Evolutionary conservation across 2,797 vertebrate species (phyloP).

Genomic region (Channa striata): DNA sequence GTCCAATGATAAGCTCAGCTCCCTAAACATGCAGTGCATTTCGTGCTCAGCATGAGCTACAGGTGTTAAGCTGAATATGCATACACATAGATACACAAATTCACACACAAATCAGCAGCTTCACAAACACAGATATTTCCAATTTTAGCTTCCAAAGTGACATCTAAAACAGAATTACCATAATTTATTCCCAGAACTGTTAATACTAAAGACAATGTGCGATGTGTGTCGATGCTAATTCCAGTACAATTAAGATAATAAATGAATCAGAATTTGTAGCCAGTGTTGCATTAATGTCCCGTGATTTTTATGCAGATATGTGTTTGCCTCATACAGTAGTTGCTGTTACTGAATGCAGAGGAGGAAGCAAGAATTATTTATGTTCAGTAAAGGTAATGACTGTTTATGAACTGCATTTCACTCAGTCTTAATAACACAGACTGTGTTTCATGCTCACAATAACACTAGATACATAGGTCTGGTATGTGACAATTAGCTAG

Average conservation of each 20-base stretch:
- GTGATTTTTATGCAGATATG: background rate
- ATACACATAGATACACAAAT: background rate
- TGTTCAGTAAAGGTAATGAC: background rate
- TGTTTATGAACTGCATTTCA: no score
- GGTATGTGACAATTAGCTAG: no score
- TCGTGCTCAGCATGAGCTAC: slow-evolving; percentile 45
- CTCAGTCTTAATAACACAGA: no score
- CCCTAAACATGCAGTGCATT: slow-evolving; percentile 46
- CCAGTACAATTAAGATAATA: slow-evolving; percentile 4
- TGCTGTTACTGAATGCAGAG: background rate
- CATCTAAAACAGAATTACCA: slow-evolving; percentile 28
- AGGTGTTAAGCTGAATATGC: slow-evolving; percentile 56
- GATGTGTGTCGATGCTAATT: background rate
- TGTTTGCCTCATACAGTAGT: background rate
- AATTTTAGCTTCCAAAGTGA: slow-evolving; percentile 24
- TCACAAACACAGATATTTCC: slow-evolving; percentile 18
- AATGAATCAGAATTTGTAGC: background rate
- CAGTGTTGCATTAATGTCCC: no score
- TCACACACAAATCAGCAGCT: slow-evolving; percentile 11
- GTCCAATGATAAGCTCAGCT: slow-evolving; percentile 29
- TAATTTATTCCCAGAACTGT: slow-evolving; percentile 32
- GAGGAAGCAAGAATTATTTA: no score
- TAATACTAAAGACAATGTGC: background rate
- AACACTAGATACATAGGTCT: no score
- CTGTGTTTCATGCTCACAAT: no score